A percentile compares a stretch with the other conserved stretches of the same genome.
Evolutionary conservation across 1,140 invertebrate genomes (phyloP).

Genomic region (Maconellicoccus hirsutus): DNA sequence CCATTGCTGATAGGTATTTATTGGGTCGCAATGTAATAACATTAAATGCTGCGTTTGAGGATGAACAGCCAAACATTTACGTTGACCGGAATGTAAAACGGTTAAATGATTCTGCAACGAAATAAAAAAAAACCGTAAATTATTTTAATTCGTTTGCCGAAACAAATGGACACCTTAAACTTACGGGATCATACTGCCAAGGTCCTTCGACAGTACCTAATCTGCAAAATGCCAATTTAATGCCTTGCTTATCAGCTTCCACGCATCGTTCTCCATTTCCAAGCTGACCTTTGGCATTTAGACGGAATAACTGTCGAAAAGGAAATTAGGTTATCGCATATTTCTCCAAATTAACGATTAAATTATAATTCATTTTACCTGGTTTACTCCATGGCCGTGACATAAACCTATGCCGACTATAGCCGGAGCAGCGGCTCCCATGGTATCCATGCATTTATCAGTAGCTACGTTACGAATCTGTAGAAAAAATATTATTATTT

Average conservation of each 20-base stretch:
- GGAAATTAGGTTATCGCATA: too few relatives aligned
- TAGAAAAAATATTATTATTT: constrained; percentile 18
- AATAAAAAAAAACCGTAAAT: constrained; percentile 17
- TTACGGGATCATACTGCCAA: constrained; percentile 73
- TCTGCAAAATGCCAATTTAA: constrained; percentile 79
- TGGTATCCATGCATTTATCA: constrained; percentile 74
- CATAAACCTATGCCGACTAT: constrained; percentile 71
- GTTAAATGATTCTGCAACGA: constrained; percentile 50
- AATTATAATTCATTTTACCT: constrained; percentile 39
- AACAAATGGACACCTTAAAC: too few relatives aligned
- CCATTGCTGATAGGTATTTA: constrained; percentile 83
- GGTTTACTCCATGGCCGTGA: constrained; percentile 91
- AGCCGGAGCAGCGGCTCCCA: constrained; percentile 71
- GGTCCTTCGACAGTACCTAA: constrained; percentile 85
- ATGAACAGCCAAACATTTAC: constrained; percentile 76
- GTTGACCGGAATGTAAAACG: constrained; percentile 62
- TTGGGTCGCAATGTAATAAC: constrained; percentile 64
- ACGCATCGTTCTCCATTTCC: constrained; percentile 92
- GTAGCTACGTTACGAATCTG: constrained; percentile 63
- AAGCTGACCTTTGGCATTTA: constrained; percentile 89
- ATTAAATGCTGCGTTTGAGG: constrained; percentile 65
- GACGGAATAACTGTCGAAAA: constrained; percentile 57
- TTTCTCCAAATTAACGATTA: background rate
- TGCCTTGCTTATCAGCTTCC: constrained; percentile 68
- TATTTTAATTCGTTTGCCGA: background rate